Conservation (phyloP, 2,797 vertebrate genomes). For the Avahi laniger region DNA sequence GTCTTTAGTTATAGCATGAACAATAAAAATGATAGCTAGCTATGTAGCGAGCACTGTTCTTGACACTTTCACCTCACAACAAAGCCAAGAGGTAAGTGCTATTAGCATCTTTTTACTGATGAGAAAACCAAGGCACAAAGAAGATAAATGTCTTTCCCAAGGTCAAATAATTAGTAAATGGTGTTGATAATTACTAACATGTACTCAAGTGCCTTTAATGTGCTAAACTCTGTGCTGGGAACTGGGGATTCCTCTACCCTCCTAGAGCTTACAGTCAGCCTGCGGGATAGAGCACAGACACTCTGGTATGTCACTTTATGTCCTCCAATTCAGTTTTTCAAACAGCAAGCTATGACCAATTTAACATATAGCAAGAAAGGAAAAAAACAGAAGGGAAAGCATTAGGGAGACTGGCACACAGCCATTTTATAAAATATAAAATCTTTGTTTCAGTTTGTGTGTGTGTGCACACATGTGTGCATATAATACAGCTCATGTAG, state of each 20-base stretch:
- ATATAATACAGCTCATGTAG: not conserved
- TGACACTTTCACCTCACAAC: not conserved
- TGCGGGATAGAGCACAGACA: not conserved
- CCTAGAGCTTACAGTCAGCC: not conserved
- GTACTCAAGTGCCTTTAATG: not conserved
- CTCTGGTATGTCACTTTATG: not conserved
- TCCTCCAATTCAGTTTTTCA: not conserved
- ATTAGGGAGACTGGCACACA: not conserved
- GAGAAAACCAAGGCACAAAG: not conserved
- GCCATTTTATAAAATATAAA: not conserved
- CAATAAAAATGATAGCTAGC: not conserved
- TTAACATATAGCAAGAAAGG: not conserved
- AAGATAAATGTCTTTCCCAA: not conserved
- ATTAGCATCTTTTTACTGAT: not conserved
- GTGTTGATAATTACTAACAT: not conserved
- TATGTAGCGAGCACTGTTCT: not conserved
- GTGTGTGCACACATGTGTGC: accelerated
- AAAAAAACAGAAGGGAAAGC: not conserved
- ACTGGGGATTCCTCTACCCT: not conserved
- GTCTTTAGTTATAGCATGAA: not conserved
- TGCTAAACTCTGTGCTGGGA: accelerated
- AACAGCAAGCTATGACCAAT: not conserved
- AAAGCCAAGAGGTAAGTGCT: not conserved
- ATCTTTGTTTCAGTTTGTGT: not conserved
- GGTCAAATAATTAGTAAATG: not conserved